Conservation (phyloP, 2,797 vertebrate species). For the Scolopax bukidnonensis region DNA sequence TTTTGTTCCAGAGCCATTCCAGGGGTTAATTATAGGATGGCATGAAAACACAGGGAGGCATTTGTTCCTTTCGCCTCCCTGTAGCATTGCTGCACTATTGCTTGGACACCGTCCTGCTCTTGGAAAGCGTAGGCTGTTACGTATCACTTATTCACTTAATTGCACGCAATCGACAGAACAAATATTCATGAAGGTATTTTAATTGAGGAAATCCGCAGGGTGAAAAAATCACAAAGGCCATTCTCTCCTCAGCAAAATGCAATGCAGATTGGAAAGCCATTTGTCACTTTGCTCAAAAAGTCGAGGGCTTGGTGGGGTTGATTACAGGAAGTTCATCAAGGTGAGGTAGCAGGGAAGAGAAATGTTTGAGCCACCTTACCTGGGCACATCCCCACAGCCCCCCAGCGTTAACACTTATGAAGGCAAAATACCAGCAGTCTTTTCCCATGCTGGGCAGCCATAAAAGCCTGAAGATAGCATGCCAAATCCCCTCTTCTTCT, state of each 20-base stretch:
- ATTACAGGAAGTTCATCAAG: neutral
- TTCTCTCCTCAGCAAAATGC: neutral
- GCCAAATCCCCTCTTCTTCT: neutral
- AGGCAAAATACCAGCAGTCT: neutral
- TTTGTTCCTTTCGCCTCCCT: neutral
- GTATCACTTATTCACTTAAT: neutral
- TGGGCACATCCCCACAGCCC: neutral
- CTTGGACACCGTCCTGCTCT: neutral
- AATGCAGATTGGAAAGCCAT: neutral
- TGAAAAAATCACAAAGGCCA: neutral
- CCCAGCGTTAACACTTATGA: neutral
- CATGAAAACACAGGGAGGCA: neutral
- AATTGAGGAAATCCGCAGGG: neutral
- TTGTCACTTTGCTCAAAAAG: neutral
- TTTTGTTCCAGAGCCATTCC: neutral
- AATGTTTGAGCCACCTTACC: neutral
- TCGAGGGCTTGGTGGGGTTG: neutral
- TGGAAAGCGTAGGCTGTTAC: neutral
- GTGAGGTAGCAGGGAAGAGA: neutral
- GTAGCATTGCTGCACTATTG: rapidly evolving
- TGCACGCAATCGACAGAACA: neutral
- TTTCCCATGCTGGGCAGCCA: neutral
- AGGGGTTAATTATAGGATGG: neutral
- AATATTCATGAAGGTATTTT: neutral
- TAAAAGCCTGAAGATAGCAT: neutral